These are phyloP conservation scores for Byasa hedistus DNA, from an alignment of 2,888 invertebrate genomes.

Conservation along the genomic window DNA sequence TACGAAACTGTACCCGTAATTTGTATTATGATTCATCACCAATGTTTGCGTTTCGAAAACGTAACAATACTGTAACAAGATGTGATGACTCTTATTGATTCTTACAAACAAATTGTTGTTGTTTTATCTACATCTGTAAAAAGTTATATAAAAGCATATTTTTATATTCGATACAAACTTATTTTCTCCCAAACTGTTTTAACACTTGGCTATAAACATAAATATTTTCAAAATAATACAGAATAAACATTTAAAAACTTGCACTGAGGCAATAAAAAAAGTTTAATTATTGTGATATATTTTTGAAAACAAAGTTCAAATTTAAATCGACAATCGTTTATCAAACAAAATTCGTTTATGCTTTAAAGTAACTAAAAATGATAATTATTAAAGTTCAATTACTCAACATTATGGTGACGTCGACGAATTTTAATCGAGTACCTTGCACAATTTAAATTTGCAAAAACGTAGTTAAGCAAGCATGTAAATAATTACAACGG, in stretches of 20 bases:
- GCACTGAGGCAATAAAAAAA: no score
- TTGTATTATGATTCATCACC: conserved; percentile 35
- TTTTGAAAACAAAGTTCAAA: background rate
- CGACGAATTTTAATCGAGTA: background rate
- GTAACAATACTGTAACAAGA: background rate
- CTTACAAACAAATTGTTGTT: background rate
- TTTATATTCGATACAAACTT: no score
- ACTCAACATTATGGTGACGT: background rate
- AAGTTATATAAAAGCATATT: no score
- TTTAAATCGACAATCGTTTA: background rate
- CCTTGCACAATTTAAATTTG: conserved; percentile 10
- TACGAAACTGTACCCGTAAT: conserved; percentile 38
- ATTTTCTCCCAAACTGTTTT: no score
- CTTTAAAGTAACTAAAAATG: background rate
- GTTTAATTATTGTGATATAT: background rate
- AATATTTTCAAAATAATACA: no score
- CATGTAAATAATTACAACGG: conserved; percentile 41
- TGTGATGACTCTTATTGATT: background rate
- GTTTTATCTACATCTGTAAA: background rate
- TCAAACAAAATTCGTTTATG: background rate
- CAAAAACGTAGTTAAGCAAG: conserved; percentile 6
- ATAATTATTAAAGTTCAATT: background rate
- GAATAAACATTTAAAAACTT: no score
- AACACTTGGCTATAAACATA: no score
- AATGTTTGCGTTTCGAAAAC: conserved; percentile 16